Evolutionary conservation across 2,113 vertebrate species (phyloP), one percentile per base, ranked within the genome.

Genomic region (Mixornis gularis): DNA sequence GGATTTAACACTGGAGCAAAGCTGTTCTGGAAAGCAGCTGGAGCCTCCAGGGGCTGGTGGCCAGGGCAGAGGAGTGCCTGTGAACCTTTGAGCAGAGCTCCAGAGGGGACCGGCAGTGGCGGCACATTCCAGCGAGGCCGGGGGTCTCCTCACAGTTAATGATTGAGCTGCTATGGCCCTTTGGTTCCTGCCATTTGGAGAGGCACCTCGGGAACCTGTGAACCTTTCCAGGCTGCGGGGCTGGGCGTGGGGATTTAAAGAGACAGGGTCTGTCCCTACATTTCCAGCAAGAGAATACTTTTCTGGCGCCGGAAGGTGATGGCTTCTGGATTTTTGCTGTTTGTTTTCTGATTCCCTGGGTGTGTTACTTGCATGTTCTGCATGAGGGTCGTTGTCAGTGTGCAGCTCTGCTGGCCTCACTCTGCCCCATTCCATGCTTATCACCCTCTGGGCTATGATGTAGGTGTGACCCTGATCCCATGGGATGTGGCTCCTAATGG

Each of bases 131-230:
- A 59, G 64, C 36, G 32, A 85, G 92, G 94, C 90, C 65, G 62
- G 86, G 95, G 94, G 92, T 94, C 94, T 87, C 62, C 1, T 1
- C 65, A 60, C 3, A 1, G 96, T 97, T 97, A 97, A 97, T 97
- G 82, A 97, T 97, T 96, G 95, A 97, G 94, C 96, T 76, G 84
- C 96, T 81, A 8, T 32, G 79, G 68, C 93, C 86, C 94, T 96
- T 63, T 43, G 93, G 81, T 70, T 40, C 6, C 48, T 51, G 83
- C 79, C 55, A 2, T 59, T 48, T 32, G 46, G 51, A 92, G 93
- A 95, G 94, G 92, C 94, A 96, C 78, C 78, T 89, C 69, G 2
- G 84, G 58, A 62, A 60, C 91, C 13, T 15, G 85, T 51, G 86
- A 91, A 74, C 84, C 88, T 76, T 65, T 88, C 81, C 79, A 38